phyloP scores from a whole-genome alignment of 1,140 invertebrate species.

The Drosophila rufa region DNA sequence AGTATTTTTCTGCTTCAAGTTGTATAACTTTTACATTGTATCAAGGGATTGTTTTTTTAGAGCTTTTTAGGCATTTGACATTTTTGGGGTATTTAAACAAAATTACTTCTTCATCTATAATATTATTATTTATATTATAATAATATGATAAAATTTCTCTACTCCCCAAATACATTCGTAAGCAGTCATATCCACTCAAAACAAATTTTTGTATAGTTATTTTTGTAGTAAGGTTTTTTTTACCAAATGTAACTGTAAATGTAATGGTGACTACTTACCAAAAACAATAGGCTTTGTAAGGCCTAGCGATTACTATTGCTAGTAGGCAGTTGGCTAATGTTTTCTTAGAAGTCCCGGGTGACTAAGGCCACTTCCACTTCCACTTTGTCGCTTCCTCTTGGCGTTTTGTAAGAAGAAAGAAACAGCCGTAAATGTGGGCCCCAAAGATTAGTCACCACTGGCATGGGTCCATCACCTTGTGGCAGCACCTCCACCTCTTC shows the following conservation, averaged over 20 bases:
- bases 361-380: slow-evolving; percentile 74
- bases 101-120: too few relatives aligned
- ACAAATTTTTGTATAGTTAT: background rate
- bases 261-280: background rate
- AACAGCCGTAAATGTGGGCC: slow-evolving; percentile 17
- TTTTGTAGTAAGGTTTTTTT: background rate
- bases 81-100: too few relatives aligned
- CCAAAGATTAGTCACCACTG: slow-evolving; percentile 71
- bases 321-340: slow-evolving; percentile 10
- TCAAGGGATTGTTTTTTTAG: too few relatives aligned
- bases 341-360: slow-evolving; percentile 53
- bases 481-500: slow-evolving; percentile 5
- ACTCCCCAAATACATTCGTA: background rate
- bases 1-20: background rate
- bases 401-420: slow-evolving; percentile 56
- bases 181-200: background rate
- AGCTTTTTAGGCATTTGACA: too few relatives aligned
- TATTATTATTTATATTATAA: background rate
- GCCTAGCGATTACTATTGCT: background rate
- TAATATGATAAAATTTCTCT: background rate
- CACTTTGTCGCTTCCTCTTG: slow-evolving; percentile 71
- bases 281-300: slow-evolving; percentile 3
- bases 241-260: background rate
- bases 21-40: background rate
- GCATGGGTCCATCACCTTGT: slow-evolving; percentile 73